Evolutionary conservation across 1,140 invertebrate species (phyloP), one percentile per base, ranked within the genome.

Genomic region (Nymphalis io): DNA sequence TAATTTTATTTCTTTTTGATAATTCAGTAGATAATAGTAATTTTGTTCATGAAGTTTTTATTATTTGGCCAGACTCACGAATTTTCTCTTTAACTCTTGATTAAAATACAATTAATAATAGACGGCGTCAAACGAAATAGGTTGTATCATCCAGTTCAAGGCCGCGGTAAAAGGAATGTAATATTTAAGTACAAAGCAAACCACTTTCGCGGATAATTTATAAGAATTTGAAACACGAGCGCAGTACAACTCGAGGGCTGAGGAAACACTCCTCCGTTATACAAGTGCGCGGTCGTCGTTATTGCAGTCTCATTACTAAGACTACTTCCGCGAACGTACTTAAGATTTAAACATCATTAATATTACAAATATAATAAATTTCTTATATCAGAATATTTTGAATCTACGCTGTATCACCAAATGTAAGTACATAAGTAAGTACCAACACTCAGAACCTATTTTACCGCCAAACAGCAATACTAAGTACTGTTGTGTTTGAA

Each of bases 161-260:
- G 21, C 3, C 51, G 11, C 12, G 27, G 3, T 33, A 55, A 53
- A 13, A 21, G 13, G 15, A 55, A 55, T 23, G 23, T 55, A 55
- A 55, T 55, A 55, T 23, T 55, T n/a, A 55, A 55, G 51, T 21
- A 23, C 13, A 55, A 55, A 27, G 51, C 51, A 55, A 55, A 33
- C 51, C 12, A 23, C 51, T 55, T 27, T 27, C 6, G 51, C 23
- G 23, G 20, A 55, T 55, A 55, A 55, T 55, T 55, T 55, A 55
- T 55, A 27, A 55, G 51, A 55, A 55, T 55, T 55, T 27, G 51
- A 55, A 55, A 55, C 51, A 55, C 51, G 51, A 27, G 23, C 51
- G 51, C 15, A 15, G 51, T 23, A n/a, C 10, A 55, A 27, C 15
- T 55, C 51, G 15, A 55, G 51, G 21, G 51, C 23, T 55, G 20